phyloP scores from a whole-genome alignment of 2,888 invertebrate genomes.

The Machimus atricapillus region DNA sequence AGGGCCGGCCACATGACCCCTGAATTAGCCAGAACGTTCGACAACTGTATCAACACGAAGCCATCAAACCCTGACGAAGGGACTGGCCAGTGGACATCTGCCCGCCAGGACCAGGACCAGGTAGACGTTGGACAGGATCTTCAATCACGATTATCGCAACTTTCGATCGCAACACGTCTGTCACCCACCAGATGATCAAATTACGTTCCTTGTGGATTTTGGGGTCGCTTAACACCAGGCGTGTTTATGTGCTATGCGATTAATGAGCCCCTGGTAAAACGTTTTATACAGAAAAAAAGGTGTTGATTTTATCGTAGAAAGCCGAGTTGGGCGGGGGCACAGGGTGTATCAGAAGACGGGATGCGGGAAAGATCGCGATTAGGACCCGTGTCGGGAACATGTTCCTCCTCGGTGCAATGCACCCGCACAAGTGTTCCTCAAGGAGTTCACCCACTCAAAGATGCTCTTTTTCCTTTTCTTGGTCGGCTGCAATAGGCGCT shows the following conservation, averaged over 20 bases:
- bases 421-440: slow-evolving; percentile 7
- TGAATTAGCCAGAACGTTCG: slow-evolving; percentile 2
- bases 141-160: not conserved
- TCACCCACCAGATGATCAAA: not conserved
- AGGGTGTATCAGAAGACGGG: not conserved
- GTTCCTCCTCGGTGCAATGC: not conserved
- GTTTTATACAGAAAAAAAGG: not conserved
- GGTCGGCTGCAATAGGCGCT: not conserved
- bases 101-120: not conserved
- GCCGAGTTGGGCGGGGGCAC: not conserved
- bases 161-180: not conserved
- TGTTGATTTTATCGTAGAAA: not conserved
- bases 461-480: not conserved
- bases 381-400: not conserved
- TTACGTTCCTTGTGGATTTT: not conserved
- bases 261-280: not conserved
- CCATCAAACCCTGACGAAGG: slow-evolving; percentile 41
- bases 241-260: not conserved
- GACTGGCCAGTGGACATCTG: slow-evolving; percentile 25
- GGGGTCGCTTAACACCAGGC: not conserved
- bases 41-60: slow-evolving; percentile 43
- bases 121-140: not conserved
- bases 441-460: slow-evolving; percentile 13
- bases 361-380: not conserved
- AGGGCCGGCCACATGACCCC: not conserved